Conservation (phyloP, 2,888 invertebrate species). For the Ectobius pallidus region DNA sequence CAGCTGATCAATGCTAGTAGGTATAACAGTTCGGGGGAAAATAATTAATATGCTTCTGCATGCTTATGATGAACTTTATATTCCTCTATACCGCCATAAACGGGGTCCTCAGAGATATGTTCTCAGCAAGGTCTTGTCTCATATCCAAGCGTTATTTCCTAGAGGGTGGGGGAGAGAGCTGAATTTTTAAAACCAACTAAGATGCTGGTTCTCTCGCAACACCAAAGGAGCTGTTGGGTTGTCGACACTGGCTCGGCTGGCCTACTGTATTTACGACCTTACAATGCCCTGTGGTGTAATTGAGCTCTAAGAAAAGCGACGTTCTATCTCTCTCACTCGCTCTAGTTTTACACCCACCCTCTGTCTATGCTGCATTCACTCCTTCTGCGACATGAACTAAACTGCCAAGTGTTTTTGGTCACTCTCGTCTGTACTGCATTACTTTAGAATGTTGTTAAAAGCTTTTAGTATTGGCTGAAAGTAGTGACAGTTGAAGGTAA, state of each 20-base stretch:
- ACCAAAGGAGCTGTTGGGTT: conserved; percentile 13
- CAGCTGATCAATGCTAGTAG: background rate
- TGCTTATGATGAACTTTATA: background rate
- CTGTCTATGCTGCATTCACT: background rate
- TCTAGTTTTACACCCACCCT: background rate
- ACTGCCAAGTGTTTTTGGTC: no score
- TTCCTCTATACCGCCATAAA: background rate
- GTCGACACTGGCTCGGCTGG: background rate
- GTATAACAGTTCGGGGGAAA: background rate
- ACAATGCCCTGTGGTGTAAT: conserved; percentile 25
- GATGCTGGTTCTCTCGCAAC: background rate
- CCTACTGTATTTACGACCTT: conserved; percentile 26
- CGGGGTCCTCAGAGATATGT: background rate
- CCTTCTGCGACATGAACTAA: background rate
- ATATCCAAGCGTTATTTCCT: background rate
- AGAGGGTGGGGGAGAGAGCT: conserved; percentile 4
- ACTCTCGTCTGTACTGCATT: no score
- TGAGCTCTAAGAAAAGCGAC: conserved; percentile 2
- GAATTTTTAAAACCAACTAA: conserved; percentile 32
- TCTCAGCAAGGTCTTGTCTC: background rate
- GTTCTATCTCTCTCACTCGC: background rate
- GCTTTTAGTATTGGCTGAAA: no score
- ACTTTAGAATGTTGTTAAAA: no score
- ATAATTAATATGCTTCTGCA: background rate
- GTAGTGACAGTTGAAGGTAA: no score